Evolutionary conservation across 2,888 invertebrate genomes (phyloP).

Genomic region (Altica lythri): DNA sequence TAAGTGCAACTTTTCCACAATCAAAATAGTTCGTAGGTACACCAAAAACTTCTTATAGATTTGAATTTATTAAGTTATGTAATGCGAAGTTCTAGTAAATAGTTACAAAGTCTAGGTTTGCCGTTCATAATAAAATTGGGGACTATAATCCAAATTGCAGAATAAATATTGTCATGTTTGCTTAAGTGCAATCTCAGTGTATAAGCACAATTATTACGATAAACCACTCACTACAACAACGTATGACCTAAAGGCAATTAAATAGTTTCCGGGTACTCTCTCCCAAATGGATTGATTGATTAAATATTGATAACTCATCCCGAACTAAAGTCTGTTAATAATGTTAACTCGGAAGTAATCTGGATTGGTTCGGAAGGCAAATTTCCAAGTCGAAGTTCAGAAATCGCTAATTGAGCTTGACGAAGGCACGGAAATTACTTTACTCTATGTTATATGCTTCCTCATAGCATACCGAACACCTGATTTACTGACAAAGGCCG

Average conservation of each 20-base stretch:
- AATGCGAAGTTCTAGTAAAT: too few relatives aligned
- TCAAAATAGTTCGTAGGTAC: too few relatives aligned
- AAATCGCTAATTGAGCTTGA: constrained; percentile 25
- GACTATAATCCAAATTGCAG: too few relatives aligned
- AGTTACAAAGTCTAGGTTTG: too few relatives aligned
- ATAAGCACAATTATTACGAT: too few relatives aligned
- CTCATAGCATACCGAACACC: not conserved
- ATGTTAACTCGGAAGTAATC: constrained; percentile 25
- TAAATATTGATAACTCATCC: constrained; percentile 35
- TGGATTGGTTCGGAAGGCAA: constrained; percentile 24
- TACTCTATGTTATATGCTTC: constrained; percentile 11
- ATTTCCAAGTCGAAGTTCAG: constrained; percentile 25
- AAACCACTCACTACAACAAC: constrained; percentile 18
- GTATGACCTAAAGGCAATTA: constrained; percentile 31
- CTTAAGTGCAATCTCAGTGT: too few relatives aligned
- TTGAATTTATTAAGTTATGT: too few relatives aligned
- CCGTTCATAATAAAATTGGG: too few relatives aligned
- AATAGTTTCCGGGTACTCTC: constrained; percentile 31
- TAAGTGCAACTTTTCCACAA: too few relatives aligned
- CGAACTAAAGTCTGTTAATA: constrained; percentile 24
- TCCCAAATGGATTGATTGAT: constrained; percentile 33
- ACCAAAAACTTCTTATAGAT: too few relatives aligned
- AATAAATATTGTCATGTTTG: too few relatives aligned
- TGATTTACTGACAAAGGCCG: not conserved
- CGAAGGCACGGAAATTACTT: constrained; percentile 21